Evolutionary conservation across 2,797 vertebrate species (phyloP).

Genomic region (Apodemus agrarius): DNA sequence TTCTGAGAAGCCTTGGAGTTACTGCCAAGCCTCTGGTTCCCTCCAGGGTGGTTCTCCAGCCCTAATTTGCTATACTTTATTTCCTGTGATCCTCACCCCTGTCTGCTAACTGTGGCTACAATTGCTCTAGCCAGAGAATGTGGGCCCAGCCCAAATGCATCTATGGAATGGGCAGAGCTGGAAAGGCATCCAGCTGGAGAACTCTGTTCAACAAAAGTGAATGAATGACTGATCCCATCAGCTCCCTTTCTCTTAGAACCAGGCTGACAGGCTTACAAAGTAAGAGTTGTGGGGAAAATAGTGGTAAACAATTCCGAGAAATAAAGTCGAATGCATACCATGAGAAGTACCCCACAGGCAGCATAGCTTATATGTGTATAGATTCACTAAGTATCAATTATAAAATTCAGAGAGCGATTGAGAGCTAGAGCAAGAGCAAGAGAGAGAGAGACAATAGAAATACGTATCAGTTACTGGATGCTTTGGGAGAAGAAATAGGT

Average conservation of each 20-base stretch:
- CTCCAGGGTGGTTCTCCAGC: constrained; percentile 11
- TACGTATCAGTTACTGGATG: not conserved
- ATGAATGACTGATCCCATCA: not conserved
- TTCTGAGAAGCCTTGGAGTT: constrained; percentile 1
- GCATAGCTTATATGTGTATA: not conserved
- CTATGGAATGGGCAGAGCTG: not conserved
- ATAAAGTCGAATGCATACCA: not conserved
- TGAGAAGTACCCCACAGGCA: not conserved
- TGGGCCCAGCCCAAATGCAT: not conserved
- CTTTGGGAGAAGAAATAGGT: not conserved
- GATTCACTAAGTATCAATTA: not conserved
- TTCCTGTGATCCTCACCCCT: not conserved
- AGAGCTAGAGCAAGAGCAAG: not conserved
- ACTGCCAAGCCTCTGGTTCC: not conserved
- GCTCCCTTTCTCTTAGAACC: not conserved
- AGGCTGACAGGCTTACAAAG: not conserved
- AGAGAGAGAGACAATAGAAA: not conserved
- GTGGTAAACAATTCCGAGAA: not conserved
- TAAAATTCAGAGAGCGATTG: not conserved
- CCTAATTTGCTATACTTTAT: not conserved
- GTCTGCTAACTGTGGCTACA: not conserved
- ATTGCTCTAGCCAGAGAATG: constrained; percentile 37
- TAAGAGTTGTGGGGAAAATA: not conserved
- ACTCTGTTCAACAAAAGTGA: constrained; percentile 16
- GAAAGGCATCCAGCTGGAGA: not conserved